Base-by-base conservation (phyloP, 2,888 invertebrate genomes). In the Macrophya alboannulata region DNA sequence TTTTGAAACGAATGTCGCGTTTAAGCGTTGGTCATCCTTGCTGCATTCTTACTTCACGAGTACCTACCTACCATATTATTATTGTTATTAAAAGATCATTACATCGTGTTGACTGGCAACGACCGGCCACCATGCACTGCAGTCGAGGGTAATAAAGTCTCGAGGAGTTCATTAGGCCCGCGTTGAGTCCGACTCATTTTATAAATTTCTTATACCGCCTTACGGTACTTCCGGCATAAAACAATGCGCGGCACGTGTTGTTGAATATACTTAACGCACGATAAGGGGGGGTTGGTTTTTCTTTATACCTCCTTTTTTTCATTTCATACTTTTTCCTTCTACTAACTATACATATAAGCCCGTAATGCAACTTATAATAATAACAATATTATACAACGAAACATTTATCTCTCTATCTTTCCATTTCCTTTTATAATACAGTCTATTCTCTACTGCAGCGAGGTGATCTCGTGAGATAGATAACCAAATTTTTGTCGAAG, bases 201-300 rank as follows among this genome's bases (percentile, higher is more conserved):
- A 77, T 77, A 55, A 77, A 77, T 55, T 77, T 77, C 37, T n/a
- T n/a, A n/a, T 77, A 77, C 77, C 77, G 77, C 31, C 77, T 77
- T 51, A 77, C 77, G 51, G 74, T 3, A 77, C 55, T 77, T 77
- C 77, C 77, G 77, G 77, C 77, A 55, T 77, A 55, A 77, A 77
- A 77, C 77, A 77, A 55, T 77, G 77, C 72, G 43, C 55, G 77
- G 77, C 77, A 77, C 77, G 77, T 77, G 77, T 77, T 43, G 31
- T 31, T 51, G 77, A 77, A 77, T 77, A 77, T 77, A 77, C 55
- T 77, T 77, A 77, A 77, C 55, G 55, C 77, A 68, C 74, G 45
- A 74, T 74, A 45, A 74, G 10, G 43, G 21, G n/a, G 31, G 48
- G 51, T 48, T 51, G 48, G 12, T 17, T 48, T 43, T 31, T 31